phyloP scores from a whole-genome alignment of 2,113 vertebrate species.

The Ifrita kowaldi region DNA sequence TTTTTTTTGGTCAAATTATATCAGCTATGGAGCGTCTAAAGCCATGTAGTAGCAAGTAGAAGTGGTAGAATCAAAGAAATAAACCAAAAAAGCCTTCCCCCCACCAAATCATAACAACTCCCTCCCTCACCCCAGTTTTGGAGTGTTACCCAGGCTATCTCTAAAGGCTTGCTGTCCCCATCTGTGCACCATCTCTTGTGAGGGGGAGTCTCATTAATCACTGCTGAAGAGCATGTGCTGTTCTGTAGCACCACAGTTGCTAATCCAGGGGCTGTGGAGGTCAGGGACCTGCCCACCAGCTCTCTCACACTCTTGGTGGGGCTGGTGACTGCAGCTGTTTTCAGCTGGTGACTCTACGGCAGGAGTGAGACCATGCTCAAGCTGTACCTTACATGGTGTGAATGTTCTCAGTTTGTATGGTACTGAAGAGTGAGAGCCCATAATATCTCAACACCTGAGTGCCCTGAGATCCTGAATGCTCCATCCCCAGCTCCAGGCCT shows the following conservation, averaged over 20 bases:
- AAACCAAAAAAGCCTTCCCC: neutral
- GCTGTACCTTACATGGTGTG: neutral
- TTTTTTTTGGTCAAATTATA: neutral
- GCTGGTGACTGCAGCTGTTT: neutral
- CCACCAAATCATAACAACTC: neutral
- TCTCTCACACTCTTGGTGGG: neutral
- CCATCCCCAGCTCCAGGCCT: neutral
- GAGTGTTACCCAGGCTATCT: neutral
- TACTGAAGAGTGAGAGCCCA: neutral
- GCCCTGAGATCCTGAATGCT: neutral
- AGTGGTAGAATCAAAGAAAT: neutral
- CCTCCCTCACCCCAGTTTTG: neutral
- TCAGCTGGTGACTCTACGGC: neutral
- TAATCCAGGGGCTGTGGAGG: neutral
- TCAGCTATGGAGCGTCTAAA: neutral
- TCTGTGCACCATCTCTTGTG: rapidly evolving
- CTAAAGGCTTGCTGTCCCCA: neutral
- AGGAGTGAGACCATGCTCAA: neutral
- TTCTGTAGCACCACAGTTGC: rapidly evolving
- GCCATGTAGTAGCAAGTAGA: neutral
- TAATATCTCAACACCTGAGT: neutral
- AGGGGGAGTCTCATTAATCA: rapidly evolving
- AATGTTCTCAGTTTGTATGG: neutral
- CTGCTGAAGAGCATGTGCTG: rapidly evolving
- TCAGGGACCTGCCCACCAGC: neutral